phyloP scores from a whole-genome alignment of 2,888 invertebrate genomes.

The Synanthedon tipuliformis region DNA sequence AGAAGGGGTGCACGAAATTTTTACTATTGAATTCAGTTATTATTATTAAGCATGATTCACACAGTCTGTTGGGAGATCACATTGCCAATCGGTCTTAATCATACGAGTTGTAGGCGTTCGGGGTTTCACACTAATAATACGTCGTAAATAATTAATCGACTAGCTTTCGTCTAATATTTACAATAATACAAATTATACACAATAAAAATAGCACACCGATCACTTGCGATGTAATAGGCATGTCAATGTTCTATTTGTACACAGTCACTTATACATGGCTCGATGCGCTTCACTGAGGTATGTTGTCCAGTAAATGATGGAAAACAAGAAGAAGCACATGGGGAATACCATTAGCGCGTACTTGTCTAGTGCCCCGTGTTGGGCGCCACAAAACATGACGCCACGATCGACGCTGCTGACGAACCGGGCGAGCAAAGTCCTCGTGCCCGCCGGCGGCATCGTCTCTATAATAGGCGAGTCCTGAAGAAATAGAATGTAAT shows the following conservation, averaged over 20 bases:
- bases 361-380: conserved; percentile 71
- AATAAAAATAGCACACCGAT: not conserved
- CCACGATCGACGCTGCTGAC: conserved; percentile 59
- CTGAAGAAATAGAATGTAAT: conserved; percentile 16
- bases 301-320: conserved; percentile 72
- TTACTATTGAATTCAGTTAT: no score
- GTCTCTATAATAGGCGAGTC: conserved; percentile 60
- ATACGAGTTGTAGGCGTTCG: not conserved
- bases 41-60: no score
- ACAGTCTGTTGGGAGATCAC: no score
- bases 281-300: conserved; percentile 70
- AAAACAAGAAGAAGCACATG: conserved; percentile 68
- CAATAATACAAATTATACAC: conserved; percentile 12
- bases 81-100: no score
- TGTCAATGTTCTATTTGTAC: conserved; percentile 10
- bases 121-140: not conserved
- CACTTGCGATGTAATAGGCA: not conserved
- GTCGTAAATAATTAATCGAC: conserved; percentile 21
- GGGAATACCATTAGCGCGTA: conserved; percentile 73
- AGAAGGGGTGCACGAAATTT: no score
- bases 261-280: conserved; percentile 16
- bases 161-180: conserved; percentile 57
- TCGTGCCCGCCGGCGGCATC: conserved; percentile 36
- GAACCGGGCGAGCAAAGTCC: conserved; percentile 37
- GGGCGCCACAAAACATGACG: conserved; percentile 73